Base-by-base conservation (phyloP, 1,140 invertebrate genomes). In the Drosophila bifasciata region DNA sequence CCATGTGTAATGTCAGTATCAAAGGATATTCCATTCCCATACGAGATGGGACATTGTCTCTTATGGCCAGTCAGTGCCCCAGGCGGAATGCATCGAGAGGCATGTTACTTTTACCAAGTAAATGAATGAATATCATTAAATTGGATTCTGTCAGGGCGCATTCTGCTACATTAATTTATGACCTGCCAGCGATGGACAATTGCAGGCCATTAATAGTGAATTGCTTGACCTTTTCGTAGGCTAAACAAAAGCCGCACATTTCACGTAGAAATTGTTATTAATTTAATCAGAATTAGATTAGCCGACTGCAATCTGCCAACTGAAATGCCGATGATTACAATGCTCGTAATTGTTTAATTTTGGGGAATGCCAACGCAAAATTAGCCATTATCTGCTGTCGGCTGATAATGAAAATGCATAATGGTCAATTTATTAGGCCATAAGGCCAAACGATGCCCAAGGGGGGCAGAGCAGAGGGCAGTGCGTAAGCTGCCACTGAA, bases 371-470 rank as follows among this genome's bases (percentile, higher is more conserved):
- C 44, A 64, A 15, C 5, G 25, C 32, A 21, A 61, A 72, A 71
- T 72, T 72, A 72, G 36, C 49, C 56, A 45, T 66, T 66, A 58
- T 51, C 36, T 8, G 48, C 21, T 25, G 48, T 25, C 36, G 32
- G 2, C 63, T 41, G 63, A 68, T 56, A 49, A 51, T 40, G 67
- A 39, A 40, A 69, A 39, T 53, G 40, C 17, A 19, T 72, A 60
- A 61, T 72, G 69, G 56, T n/a, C 67, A 61, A 71, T 72, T 72
- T 72, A 62, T 72, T 53, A 62, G 57, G 17, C 67, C 46, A 71
- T 25, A 39, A 51, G 40, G 56, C 16, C 16, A n/a, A 51, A 50
- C 36, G 11, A 28, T 36, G n/a, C 67, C 69, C 69, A 23, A 39
- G 13, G 57, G 63, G 57, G 25, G 5, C 16, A 17, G 13, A 4